Evolutionary conservation across 2,888 invertebrate species (phyloP), one percentile per base, ranked within the genome.

Genomic region (Dusona sp.): DNA sequence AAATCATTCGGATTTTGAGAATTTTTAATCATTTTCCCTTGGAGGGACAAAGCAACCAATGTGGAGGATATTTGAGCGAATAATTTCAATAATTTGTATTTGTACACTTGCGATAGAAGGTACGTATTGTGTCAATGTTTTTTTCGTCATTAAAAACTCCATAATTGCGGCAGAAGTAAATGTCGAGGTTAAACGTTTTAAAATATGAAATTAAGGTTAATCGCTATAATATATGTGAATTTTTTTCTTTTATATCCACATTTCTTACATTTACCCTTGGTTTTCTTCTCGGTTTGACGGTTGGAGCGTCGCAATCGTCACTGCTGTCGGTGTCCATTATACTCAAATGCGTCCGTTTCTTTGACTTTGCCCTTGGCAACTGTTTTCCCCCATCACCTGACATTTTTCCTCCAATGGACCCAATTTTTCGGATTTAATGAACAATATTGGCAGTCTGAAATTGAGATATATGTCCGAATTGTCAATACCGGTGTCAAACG

Each of bases 301-400:
- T 54, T 2, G 72, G 54, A 33, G 19, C 86, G 45, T 90, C 77
- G n/a, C 90, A 90, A 70, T 92, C 93, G 75, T 93, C 90, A 45
- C 92, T 93, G 80, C 91, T 92, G 7, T 93, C 93, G 72, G 90
- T 92, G 29, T 92, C 92, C 4, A 88, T 88, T 48, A 89, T 73
- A 61, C 88, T 74, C 61, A 89, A 64, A 83, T 89, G 90, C 42
- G 85, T 89, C 68, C 92, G 89, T 74, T 93, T 93, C 22, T 79
- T 79, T n/a, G 79, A 33, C 45, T 85, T 86, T 67, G 90, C 87
- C 80, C 89, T 89, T 65, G 85, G 29, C 29, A 16, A 86, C 45
- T 79, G 87, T 54, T 85, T 86, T 78, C 91, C 91, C 68, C 88
- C 90, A 81, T 92, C 91, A 83, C 90, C 92, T 78, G 92, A 90